Evolutionary conservation across 2,888 invertebrate genomes (phyloP), one percentile per base, ranked within the genome.

Genomic region (Timema podura): DNA sequence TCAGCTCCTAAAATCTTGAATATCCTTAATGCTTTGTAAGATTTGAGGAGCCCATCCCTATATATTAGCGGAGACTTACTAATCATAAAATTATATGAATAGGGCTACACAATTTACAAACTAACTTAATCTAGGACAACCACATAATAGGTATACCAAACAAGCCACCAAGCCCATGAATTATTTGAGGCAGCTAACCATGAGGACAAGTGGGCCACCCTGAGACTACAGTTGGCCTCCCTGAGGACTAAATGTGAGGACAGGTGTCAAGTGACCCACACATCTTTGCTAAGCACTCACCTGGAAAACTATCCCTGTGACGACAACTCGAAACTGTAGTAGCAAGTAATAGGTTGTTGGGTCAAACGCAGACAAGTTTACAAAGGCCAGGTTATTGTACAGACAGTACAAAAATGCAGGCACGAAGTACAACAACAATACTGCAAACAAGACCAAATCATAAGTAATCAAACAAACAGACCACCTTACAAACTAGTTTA

Each of bases 281-380:
- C 3, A 30, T 30, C 30, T 30, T 30, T 30, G 30, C 1, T 30
- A 30, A 30, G 30, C 69, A 74, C 76, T 79, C 85, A 95, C 95
- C 88, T 96, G 96, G 83, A 94, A 97, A 61, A 96, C 84, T 69
- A 97, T 82, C 49, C 96, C 97, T 6, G 96, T 97, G 8, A 96
- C 86, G 16, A 97, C 95, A 51, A 97, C 96, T 77, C 97, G 85
- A 75, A 97, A 88, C 80, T 97, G 96, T 8, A 97, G 83, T 61
- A 97, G 81, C 70, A 97, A 85, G 80, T 92, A 96, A 80, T 97
- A 97, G 0, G 96, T 95, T 0, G 97, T 96, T 0, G 97, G 96
- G 81, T 97, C 97, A 82, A 95, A 97, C 68, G 88, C 88, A 11
- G 93, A 90, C 76, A 97, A 85, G 83, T 96, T 97, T 68, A 93